phyloP scores from a whole-genome alignment of 2,888 invertebrate species.

The Hemithea aestivaria region DNA sequence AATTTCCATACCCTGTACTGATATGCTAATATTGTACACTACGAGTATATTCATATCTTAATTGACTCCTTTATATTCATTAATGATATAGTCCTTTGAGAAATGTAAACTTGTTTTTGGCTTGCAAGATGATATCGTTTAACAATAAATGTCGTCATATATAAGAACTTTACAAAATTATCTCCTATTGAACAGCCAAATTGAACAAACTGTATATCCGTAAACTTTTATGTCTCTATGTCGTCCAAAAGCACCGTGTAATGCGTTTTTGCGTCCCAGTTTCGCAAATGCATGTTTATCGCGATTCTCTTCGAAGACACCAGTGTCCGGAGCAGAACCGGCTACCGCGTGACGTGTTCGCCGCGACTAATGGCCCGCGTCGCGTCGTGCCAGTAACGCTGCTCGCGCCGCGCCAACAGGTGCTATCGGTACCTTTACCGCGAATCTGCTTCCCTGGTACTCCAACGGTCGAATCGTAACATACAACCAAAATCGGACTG shows the following conservation, averaged over 20 bases:
- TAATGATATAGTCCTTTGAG: no score
- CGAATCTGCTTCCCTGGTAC: conserved; percentile 50
- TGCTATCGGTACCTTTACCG: conserved; percentile 51
- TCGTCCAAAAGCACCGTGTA: conserved; percentile 10
- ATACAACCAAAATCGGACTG: conserved; percentile 38
- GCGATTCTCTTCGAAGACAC: conserved; percentile 61
- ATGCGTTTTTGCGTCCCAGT: conserved; percentile 32
- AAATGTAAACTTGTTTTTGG: no score
- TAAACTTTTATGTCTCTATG: conserved; percentile 23
- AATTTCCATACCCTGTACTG: conserved; percentile 12
- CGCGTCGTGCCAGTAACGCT: conserved; percentile 67
- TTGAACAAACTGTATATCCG: no score
- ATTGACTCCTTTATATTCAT: no score
- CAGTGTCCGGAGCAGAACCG: conserved; percentile 58
- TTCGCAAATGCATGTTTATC: conserved; percentile 47
- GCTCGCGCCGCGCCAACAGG: conserved; percentile 71
- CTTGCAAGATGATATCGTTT: no score
- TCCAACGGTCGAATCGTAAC: conserved; percentile 37
- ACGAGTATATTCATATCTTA: no score
- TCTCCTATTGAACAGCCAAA: no score
- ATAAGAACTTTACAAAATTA: no score
- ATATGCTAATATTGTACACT: conserved; percentile 7
- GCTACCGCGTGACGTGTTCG: conserved; percentile 73
- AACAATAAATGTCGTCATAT: no score
- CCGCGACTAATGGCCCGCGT: conserved; percentile 60